Conservation (phyloP, 2,888 invertebrate genomes). For the Andrena hattorfiana region DNA sequence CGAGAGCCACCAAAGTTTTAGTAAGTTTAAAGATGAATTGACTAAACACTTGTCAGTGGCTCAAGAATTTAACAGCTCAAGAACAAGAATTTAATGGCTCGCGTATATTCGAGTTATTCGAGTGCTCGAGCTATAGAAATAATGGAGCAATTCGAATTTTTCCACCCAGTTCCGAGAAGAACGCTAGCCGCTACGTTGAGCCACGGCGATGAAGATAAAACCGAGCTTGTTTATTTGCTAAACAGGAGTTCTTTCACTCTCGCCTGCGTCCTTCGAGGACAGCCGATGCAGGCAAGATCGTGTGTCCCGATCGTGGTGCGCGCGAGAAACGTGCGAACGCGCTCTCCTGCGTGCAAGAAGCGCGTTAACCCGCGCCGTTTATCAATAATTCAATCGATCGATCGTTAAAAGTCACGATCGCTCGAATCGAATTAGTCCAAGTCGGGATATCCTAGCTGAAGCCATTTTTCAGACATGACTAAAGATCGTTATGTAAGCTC, state of each 20-base stretch:
- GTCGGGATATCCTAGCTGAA: conserved; percentile 32
- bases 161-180: conserved; percentile 11
- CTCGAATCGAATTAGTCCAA: conserved; percentile 34
- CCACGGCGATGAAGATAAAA: conserved; percentile 36
- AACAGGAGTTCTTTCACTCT: conserved; percentile 65
- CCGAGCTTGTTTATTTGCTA: conserved; percentile 48
- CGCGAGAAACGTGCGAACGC: conserved; percentile 37
- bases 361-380: background rate
- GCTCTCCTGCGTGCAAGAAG: conserved; percentile 7
- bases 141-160: conserved; percentile 5
- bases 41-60: no score
- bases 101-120: background rate
- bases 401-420: background rate
- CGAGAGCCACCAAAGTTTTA: no score
- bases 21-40: no score
- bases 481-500: conserved; percentile 45
- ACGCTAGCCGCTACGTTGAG: conserved; percentile 6
- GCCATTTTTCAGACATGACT: conserved; percentile 45
- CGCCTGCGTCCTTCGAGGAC: conserved; percentile 49
- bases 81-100: no score
- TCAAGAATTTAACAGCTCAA: no score
- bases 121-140: background rate
- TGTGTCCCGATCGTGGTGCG: conserved; percentile 28
- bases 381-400: conserved; percentile 6
- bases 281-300: conserved; percentile 41